Percentiles rank a stretch among this genome's conserved stretches.
Evolutionary conservation across 2,888 invertebrate species (phyloP).

Genomic region (Ormyrus rosae): DNA sequence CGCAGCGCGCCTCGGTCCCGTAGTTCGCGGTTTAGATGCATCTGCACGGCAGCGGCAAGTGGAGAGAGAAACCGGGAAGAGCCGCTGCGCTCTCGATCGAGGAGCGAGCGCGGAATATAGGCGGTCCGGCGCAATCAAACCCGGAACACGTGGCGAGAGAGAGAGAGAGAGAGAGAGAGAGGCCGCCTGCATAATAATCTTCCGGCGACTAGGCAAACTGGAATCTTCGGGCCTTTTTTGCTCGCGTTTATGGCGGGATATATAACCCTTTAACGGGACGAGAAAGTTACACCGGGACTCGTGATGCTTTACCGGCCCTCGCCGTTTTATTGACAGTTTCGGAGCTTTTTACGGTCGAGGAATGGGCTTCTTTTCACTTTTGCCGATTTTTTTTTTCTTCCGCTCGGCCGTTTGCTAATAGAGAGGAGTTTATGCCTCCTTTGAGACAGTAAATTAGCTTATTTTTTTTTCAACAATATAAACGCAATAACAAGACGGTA

Average conservation of each 20-base stretch:
- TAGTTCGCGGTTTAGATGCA: background rate
- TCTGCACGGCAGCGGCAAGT: background rate
- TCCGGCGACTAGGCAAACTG: slow-evolving; percentile 35
- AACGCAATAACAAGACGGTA: too few relatives aligned
- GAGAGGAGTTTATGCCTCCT: too few relatives aligned
- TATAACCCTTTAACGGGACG: slow-evolving; percentile 41
- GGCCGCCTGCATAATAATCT: slow-evolving; percentile 65
- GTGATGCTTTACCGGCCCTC: background rate
- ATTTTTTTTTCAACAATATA: too few relatives aligned
- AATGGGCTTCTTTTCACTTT: too few relatives aligned
- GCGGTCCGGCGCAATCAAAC: slow-evolving; percentile 61
- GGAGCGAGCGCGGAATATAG: slow-evolving; percentile 21
- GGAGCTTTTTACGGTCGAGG: too few relatives aligned
- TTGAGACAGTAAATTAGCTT: too few relatives aligned
- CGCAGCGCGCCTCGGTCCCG: slow-evolving; percentile 37
- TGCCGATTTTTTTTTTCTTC: too few relatives aligned
- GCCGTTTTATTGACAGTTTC: too few relatives aligned
- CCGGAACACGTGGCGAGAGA: slow-evolving; percentile 60
- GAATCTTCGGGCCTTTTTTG: slow-evolving; percentile 6
- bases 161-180: background rate
- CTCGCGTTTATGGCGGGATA: background rate
- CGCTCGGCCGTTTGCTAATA: too few relatives aligned
- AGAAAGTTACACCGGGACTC: slow-evolving; percentile 1
- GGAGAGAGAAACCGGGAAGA: background rate
- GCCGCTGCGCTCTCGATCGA: slow-evolving; percentile 7